phyloP scores from a whole-genome alignment of 2,888 invertebrate genomes.

The Nemoura dubitans region DNA sequence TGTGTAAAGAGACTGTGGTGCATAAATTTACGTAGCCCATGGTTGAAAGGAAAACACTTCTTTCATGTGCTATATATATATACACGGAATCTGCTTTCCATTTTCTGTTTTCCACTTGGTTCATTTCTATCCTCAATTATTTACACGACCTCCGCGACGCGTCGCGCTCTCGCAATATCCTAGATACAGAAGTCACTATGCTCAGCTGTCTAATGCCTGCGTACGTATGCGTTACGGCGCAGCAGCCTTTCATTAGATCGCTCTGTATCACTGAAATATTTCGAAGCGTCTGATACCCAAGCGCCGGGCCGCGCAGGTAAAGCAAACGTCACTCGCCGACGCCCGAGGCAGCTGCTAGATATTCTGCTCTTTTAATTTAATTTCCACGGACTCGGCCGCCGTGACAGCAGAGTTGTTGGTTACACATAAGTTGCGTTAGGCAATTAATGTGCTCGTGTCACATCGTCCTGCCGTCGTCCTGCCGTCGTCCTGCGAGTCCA shows the following conservation, averaged over 20 bases:
- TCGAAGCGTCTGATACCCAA: not conserved
- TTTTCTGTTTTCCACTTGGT: constrained; percentile 22
- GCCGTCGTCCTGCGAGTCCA: not conserved
- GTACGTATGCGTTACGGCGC: too few relatives aligned
- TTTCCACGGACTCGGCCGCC: constrained; percentile 10
- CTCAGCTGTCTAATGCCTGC: not conserved
- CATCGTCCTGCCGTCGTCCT: not conserved
- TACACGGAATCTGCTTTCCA: constrained; percentile 8
- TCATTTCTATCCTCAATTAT: constrained; percentile 19
- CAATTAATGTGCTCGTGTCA: constrained; percentile 39
- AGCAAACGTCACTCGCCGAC: not conserved
- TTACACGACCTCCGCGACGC: not conserved
- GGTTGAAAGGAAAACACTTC: not conserved
- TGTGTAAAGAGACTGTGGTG: not conserved
- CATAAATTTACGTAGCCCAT: not conserved
- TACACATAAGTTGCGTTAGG: constrained; percentile 41
- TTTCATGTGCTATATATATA: not conserved
- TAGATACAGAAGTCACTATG: not conserved
- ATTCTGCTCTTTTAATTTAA: constrained; percentile 38
- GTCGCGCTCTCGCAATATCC: not conserved
- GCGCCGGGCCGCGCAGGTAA: not conserved
- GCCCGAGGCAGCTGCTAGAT: not conserved
- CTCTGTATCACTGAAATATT: not conserved
- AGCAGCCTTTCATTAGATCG: not conserved
- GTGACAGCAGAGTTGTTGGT: constrained; percentile 37